Base-by-base conservation (phyloP, 2,113 vertebrate genomes). In the Hippotragus niger region DNA sequence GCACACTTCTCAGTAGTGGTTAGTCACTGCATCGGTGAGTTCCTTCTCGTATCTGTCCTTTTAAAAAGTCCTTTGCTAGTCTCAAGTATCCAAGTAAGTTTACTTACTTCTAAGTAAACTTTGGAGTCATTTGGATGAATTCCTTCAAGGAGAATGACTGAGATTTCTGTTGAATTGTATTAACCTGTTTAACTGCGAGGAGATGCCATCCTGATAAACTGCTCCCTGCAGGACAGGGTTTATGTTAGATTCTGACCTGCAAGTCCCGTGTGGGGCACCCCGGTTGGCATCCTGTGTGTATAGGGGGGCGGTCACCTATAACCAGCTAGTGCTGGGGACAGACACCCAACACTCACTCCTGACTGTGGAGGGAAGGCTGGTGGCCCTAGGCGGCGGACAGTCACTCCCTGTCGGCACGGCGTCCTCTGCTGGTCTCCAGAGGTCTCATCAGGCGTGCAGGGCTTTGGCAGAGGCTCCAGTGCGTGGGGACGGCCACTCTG, bases 1-100 rank as follows among this genome's bases (percentile, higher is more conserved):
- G 11, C 23, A 7, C 52, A 3, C 45, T 40, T 9, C 25, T 57
- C 0, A 2, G 6, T 8, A 3, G 1, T 21, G 60, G 40, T 11
- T 2, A 25, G 62, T 15, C 15, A 13, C n/a, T 2, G 0, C 64
- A 14, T 25, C 10, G 1, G 2, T 8, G 33, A 6, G 10, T 14
- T 16, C 16, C 7, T 60, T 25, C 43, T 67, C n/a, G 15, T 60
- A 9, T 27, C 52, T 2, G 9, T 15, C 55, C 45, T 50, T 27
- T 58, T 4, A 47, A 50, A 67, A 62, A 80, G 36, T 2, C 29
- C 25, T 85, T 91, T 36, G 86, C 21, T 78, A 6, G 29, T 90
- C 33, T 93, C 36, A 31, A 55, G 16, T 25, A 52, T 57, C 62
- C 84, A 95, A 57, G 82, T 93, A 55, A 55, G 55, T 57, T 57